phyloP scores from a whole-genome alignment of 2,113 vertebrate species.

The Gasterosteus nipponicus region DNA sequence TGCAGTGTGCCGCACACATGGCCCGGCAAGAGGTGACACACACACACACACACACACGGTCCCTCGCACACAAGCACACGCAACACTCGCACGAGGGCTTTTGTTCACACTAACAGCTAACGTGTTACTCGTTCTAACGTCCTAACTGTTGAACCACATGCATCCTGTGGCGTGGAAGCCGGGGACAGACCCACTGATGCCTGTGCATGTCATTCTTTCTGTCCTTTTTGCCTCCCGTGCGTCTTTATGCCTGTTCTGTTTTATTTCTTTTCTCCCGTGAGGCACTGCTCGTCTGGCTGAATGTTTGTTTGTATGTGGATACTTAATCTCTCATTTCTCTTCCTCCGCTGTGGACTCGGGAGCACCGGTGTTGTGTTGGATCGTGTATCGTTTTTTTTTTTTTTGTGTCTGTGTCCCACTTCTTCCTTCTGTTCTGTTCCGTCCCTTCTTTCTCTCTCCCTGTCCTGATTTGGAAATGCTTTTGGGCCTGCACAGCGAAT shows the following conservation, averaged over 20 bases:
- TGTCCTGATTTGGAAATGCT: conserved; percentile 80
- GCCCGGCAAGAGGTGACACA: conserved; percentile 91
- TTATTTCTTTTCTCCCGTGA: conserved; percentile 45
- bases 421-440: conserved; percentile 75
- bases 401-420: conserved; percentile 47
- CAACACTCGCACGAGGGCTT: not conserved
- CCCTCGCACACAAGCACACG: not conserved
- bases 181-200: conserved; percentile 10
- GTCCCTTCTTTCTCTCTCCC: conserved; percentile 56
- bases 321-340: conserved; percentile 45
- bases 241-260: conserved; percentile 61
- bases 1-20: conserved; percentile 98
- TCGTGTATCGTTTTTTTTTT: conserved; percentile 30
- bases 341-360: conserved; percentile 37
- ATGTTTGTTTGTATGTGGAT: conserved; percentile 50
- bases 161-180: conserved; percentile 24
- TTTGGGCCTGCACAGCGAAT: conserved; percentile 71
- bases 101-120: conserved; percentile 56
- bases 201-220: conserved; percentile 57
- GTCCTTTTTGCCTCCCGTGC: conserved; percentile 45
- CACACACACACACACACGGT: conserved; percentile 23
- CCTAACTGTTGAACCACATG: conserved; percentile 22
- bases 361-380: conserved; percentile 53
- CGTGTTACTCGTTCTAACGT: conserved; percentile 28
- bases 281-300: conserved; percentile 43